Base-by-base conservation (phyloP, 2,113 vertebrate species). In the Tenrec ecaudatus region DNA sequence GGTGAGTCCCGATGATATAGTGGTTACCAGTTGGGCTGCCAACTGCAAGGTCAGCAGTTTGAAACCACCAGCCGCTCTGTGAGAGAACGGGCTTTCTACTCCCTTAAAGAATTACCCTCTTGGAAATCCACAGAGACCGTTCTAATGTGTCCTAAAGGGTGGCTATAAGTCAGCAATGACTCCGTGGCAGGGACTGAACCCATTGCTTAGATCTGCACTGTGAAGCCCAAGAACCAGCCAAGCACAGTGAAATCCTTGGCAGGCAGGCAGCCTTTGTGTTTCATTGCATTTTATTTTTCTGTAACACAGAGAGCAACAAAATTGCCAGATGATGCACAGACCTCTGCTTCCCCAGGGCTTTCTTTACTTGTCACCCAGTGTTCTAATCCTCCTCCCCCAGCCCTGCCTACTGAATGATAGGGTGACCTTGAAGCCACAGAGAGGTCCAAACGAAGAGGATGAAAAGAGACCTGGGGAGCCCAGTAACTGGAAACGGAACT, bases 321-420 rank as follows among this genome's bases (percentile, higher is more conserved):
- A 81, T 91, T 93, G 33, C 75, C 76, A 89, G 69, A 66, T 66
- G 25, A 20, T 82, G 20, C 29, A 29, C 79, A 82, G 82, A 91
- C 25, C 68, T 96, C 53, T 91, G 29, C 85, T 87, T 89, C 62
- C 77, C 12, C 3, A 38, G 91, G 57, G 47, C 53, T 93, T 94
- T 66, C 53, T 93, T 94, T 66, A 71, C 31, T 90, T 88, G 83
- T 83, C 19, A 58, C 38, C 40, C 40, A 38, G 27, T 25, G 60
- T 77, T 90, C 62, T 91, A 64, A 90, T 89, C 89, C 58, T 62
- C 38, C 40, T 31, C 4, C n/a, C 8, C 31, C 16, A 16, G 27
- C 43, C 23, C 9, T 36, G 76, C 20, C 15, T 71, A 73, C 66
- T 43, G 38, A 88, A 64, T 79, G 86, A 89, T 29, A 82, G 25